Evolutionary conservation across 2,888 invertebrate genomes (phyloP), one percentile per base, ranked within the genome.

Genomic region (Drosophila subsilvestris): DNA sequence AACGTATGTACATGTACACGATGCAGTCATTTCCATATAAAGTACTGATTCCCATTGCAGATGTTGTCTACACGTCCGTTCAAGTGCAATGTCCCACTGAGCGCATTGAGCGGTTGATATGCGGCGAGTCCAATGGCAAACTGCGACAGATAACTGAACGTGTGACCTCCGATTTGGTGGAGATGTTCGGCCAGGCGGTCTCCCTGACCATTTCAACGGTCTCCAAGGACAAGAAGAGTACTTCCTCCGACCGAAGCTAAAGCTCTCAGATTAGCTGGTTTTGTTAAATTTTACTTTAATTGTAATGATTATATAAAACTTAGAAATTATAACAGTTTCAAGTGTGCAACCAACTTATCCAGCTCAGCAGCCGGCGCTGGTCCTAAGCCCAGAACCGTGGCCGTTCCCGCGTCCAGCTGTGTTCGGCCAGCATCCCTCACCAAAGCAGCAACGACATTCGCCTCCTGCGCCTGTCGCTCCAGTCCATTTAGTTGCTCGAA

Each of bases 401-500:
- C 92, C 14, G 95, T 95, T 2, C 96, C 96, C 54, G 93, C 90
- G 22, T 93, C 92, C 44, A 96, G 92, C 91, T 96, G 95, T 14
- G 96, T 96, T 80, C 93, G 93, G 0, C 96, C 96, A 18, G 96
- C 96, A 92, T 96, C 96, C 72, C 92, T 92, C n/a, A 96, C 94
- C 17, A 95, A 79, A 51, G 93, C 94, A 25, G 93, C 92, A 17
- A 93, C 92, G 18, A 95, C 82, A 42, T 94, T 93, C 2, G 91
- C 74, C 6, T 92, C 81, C 48, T 90, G 88, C 0, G 96, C 96
- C 68, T 91, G 89, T 43, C 91, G 79, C 29, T 93, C 92, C 48
- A 96, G 81, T 32, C 90, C 80, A 25, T 93, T 83, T 75, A 96
- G 88, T 68, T 93, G 92, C 25, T 93, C 89, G 78, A 93, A 92